phyloP scores from a whole-genome alignment of 2,888 invertebrate genomes.

The Crematogaster levior region DNA sequence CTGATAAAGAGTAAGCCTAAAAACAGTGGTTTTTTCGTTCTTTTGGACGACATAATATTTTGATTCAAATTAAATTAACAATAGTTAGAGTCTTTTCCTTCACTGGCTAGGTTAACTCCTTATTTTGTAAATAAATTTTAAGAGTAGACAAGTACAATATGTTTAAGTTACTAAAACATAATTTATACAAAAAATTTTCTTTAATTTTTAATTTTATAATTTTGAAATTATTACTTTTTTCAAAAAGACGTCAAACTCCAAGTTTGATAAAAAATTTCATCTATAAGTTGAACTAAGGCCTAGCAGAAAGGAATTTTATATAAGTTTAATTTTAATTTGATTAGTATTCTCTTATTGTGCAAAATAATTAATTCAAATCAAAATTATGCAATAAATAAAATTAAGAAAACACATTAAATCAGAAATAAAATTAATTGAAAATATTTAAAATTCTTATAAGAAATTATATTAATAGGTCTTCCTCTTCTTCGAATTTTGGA shows the following conservation, averaged over 20 bases:
- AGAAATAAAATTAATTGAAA: neutral
- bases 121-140: too few relatives aligned
- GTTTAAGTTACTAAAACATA: too few relatives aligned
- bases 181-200: neutral
- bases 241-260: neutral
- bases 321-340: neutral
- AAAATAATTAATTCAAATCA: neutral
- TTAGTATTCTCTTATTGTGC: neutral
- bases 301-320: neutral
- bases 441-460: neutral
- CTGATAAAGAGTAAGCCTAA: too few relatives aligned
- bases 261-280: neutral
- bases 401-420: neutral
- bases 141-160: too few relatives aligned
- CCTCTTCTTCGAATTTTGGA: conserved; percentile 80
- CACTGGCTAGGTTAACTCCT: too few relatives aligned
- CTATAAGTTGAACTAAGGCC: too few relatives aligned
- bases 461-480: conserved; percentile 74
- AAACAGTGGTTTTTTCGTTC: too few relatives aligned
- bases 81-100: too few relatives aligned
- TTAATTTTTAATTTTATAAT: neutral
- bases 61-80: too few relatives aligned
- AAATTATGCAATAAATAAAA: neutral
- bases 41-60: too few relatives aligned
- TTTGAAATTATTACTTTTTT: neutral